Evolutionary conservation across 2,113 vertebrate genomes (phyloP).

Genomic region (Nothocercus julius): DNA sequence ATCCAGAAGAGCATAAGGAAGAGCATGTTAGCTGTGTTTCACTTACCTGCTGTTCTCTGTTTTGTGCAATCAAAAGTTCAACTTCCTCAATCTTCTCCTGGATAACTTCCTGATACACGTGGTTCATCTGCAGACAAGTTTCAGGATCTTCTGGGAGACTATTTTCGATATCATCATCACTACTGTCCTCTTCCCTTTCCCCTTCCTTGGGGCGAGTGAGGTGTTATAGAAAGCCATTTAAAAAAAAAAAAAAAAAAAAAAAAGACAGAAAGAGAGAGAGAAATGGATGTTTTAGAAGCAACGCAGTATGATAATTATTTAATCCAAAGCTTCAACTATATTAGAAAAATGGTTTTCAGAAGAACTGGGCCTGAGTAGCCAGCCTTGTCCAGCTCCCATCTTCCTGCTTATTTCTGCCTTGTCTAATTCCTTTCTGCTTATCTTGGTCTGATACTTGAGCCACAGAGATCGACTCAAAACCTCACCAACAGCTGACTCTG

Average conservation of each 20-base stretch:
- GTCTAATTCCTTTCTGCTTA: accelerated
- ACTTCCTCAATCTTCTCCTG: slow-evolving; percentile 84
- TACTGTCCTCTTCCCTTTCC: slow-evolving; percentile 46
- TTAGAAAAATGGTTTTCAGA: not conserved
- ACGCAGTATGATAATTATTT: not conserved
- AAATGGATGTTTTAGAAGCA: not conserved
- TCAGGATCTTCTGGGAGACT: slow-evolving; percentile 79
- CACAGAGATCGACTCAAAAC: not conserved
- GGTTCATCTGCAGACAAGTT: slow-evolving; percentile 87
- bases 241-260: too few species aligned
- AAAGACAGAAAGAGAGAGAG: accelerated
- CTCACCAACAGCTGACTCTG: not conserved
- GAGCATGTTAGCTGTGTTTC: not conserved
- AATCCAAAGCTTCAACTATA: not conserved
- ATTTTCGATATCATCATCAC: slow-evolving; percentile 64
- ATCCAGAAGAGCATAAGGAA: not conserved
- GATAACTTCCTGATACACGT: slow-evolving; percentile 87
- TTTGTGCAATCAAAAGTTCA: slow-evolving; percentile 78
- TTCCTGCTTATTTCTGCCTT: accelerated
- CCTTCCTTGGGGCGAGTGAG: slow-evolving; percentile 33
- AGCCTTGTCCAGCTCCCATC: too few species aligned
- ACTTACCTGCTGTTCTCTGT: slow-evolving; percentile 84
- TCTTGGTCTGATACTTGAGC: not conserved
- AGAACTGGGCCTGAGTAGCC: not conserved
- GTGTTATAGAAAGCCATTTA: not conserved